These are phyloP conservation scores for Nothocercus julius DNA, from an alignment of 2,113 vertebrate species.

Conservation along the genomic window DNA sequence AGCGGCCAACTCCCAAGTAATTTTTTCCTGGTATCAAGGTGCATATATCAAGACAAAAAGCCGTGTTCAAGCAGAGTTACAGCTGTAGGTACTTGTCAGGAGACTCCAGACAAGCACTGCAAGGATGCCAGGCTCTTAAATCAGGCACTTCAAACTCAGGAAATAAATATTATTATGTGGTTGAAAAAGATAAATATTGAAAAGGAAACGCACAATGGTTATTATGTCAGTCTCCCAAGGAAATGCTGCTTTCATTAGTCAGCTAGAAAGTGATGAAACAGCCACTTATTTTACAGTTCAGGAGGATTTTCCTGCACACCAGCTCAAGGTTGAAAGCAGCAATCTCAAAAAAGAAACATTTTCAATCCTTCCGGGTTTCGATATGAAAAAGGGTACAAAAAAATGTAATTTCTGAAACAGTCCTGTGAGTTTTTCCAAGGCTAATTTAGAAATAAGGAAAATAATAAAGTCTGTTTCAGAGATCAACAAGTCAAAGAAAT, in stretches of 20 bases:
- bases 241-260: background rate
- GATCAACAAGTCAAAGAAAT: background rate
- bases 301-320: background rate
- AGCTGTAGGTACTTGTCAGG: fast-evolving
- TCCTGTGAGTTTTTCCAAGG: background rate
- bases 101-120: fast-evolving
- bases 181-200: background rate
- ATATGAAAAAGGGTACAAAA: background rate
- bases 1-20: background rate
- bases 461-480: background rate
- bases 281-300: fast-evolving
- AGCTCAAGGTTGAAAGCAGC: background rate
- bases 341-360: background rate
- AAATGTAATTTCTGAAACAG: background rate
- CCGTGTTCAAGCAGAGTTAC: background rate
- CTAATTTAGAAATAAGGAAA: background rate
- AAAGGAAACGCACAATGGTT: background rate
- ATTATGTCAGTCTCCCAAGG: background rate
- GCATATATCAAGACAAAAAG: background rate
- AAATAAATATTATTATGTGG: background rate
- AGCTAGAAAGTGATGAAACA: background rate
- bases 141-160: background rate
- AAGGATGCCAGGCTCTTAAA: background rate
- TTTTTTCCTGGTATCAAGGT: background rate
- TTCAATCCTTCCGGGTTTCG: background rate